A percentile compares a stretch with the other conserved stretches of the same genome.
phyloP scores from a whole-genome alignment of 2,888 invertebrate genomes.

The Archips xylosteana region DNA sequence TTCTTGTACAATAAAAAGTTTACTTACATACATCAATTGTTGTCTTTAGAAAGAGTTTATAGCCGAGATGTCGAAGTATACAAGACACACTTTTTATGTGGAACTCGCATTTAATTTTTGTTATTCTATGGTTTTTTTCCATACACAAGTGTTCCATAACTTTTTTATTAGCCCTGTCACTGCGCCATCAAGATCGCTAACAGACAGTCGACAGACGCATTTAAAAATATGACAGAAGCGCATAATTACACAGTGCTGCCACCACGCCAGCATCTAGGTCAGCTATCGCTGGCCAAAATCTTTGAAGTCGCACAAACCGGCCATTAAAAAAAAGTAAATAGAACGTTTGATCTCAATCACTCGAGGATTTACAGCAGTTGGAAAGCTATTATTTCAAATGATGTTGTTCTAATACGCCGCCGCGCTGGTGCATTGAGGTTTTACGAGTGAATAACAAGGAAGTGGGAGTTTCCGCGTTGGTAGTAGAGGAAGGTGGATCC shows the following conservation, averaged over 20 bases:
- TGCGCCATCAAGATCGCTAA: background rate
- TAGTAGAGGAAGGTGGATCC: background rate
- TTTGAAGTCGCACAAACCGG: conserved; percentile 15
- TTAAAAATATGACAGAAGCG: conserved; percentile 38
- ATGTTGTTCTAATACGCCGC: background rate
- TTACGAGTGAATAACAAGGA: background rate
- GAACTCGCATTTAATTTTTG: background rate
- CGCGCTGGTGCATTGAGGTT: background rate
- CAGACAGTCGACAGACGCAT: conserved; percentile 32
- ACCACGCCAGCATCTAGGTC: conserved; percentile 24
- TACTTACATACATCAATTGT: too few species aligned
- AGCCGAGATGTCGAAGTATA: background rate
- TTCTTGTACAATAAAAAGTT: too few species aligned
- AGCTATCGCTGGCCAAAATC: conserved; percentile 14
- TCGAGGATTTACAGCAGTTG: conserved; percentile 9
- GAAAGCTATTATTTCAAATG: conserved; percentile 4
- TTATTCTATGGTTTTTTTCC: too few species aligned
- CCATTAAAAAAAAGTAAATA: conserved; percentile 16
- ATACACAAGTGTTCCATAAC: background rate
- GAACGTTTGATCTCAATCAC: conserved; percentile 23
- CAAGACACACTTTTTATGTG: background rate
- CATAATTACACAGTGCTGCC: conserved; percentile 27
- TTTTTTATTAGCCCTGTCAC: background rate
- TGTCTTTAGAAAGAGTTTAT: too few species aligned
- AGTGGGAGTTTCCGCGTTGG: background rate